Evolutionary conservation across 1,140 invertebrate genomes (phyloP), one percentile per base, ranked within the genome.

Genomic region (Thrips palmi): DNA sequence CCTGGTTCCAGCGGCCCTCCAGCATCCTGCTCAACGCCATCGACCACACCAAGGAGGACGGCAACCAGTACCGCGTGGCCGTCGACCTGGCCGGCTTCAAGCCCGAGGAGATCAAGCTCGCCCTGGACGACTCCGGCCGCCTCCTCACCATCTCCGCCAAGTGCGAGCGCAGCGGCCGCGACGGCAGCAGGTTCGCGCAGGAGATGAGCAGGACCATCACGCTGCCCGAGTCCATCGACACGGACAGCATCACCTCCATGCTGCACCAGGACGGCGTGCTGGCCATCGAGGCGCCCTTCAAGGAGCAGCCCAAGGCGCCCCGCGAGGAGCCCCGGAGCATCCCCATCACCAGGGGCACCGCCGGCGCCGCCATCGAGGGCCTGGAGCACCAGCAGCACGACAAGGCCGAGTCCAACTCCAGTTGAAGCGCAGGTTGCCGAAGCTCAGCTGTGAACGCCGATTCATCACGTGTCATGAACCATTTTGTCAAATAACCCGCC

Each of bases 181-280:
- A 57, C 42, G 53, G 50, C 7, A 52, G 51, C 12, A 43, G 50
- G 12, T 47, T 49, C 25, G 50, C 52, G 18, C 52, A 56, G 22
- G 59, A 62, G 45, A 50, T 58, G 33, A 44, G 41, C 12, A 47
- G 58, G 2, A 49, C 54, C 11, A 60, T 54, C 37, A 49, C 57
- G 1, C 24, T 63, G 4, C 61, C 61, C 0, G 49, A 57, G 30
- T 55, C 52, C 19, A 47, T 62, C 4, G 50, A 59, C 21, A 40
- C 48, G 6, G 45, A 53, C 25, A 43, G 49, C 24, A 42, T 63
- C 8, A 55, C 52, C 20, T 58, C 55, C 2, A 44, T 49, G 21
- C 41, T 59, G 11, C 49, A 44, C 12, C 40, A 42, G 5, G 50
- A 50, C 39, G 59, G 59, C 3, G 40, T 54, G 11, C 44, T 63